Conservation (phyloP, 1,140 invertebrate species). For the Archivesica marissinica region DNA sequence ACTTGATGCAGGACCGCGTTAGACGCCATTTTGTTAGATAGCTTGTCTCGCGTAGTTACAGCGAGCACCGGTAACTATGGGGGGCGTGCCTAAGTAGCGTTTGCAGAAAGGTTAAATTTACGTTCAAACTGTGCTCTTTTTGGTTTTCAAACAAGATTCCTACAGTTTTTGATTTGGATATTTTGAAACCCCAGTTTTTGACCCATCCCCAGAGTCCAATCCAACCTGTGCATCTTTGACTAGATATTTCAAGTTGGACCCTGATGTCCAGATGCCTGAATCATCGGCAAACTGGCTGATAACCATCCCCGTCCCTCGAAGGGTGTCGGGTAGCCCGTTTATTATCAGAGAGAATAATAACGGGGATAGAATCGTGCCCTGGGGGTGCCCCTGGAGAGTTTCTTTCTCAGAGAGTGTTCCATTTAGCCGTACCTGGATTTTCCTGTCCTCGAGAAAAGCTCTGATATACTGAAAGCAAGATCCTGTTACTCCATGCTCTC, state of each 20-base stretch:
- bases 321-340: slow-evolving; percentile 12
- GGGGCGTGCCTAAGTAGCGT: too few species aligned
- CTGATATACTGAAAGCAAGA: slow-evolving; percentile 5
- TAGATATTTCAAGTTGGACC: slow-evolving; percentile 18
- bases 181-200: too few species aligned
- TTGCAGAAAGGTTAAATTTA: too few species aligned
- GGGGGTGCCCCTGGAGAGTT: background rate
- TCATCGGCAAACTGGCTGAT: slow-evolving; percentile 40
- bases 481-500: background rate
- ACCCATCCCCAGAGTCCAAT: background rate
- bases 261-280: slow-evolving; percentile 13
- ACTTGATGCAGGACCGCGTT: too few species aligned
- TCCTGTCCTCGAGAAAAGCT: background rate
- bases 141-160: too few species aligned
- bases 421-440: background rate
- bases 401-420: background rate
- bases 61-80: too few species aligned
- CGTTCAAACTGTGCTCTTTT: too few species aligned
- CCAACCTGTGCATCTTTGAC: background rate
- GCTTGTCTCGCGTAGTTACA: too few species aligned
- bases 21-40: too few species aligned
- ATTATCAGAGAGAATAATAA: slow-evolving; percentile 13
- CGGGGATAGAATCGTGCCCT: background rate
- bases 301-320: background rate
- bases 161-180: too few species aligned